phyloP scores from a whole-genome alignment of 2,113 vertebrate genomes.

The Cyphomyrus discorhynchus region DNA sequence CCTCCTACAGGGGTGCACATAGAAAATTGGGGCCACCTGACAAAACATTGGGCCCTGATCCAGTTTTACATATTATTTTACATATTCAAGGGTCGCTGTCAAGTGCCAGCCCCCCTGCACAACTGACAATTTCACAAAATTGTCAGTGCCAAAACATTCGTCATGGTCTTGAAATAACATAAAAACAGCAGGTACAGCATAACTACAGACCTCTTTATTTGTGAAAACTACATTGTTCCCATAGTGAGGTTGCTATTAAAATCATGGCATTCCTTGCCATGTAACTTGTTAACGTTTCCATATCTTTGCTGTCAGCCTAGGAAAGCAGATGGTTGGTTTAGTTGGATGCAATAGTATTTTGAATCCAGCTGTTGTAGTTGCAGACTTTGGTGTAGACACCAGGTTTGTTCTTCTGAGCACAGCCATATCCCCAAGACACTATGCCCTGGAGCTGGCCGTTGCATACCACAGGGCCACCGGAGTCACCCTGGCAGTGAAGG shows the following conservation, averaged over 20 bases:
- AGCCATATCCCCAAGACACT: conserved; percentile 78
- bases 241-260: background rate
- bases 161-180: background rate
- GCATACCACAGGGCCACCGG: conserved; percentile 73
- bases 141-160: background rate
- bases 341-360: conserved; percentile 48
- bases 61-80: background rate
- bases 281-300: background rate
- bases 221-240: background rate
- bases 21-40: background rate
- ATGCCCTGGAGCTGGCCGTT: conserved; percentile 66
- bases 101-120: background rate
- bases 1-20: background rate
- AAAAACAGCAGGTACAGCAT: background rate
- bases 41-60: background rate
- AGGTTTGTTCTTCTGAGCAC: conserved; percentile 61
- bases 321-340: background rate
- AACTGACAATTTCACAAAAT: background rate
- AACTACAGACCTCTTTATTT: background rate
- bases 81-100: background rate
- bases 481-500: conserved; percentile 63
- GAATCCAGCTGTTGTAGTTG: conserved; percentile 66
- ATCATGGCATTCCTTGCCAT: background rate
- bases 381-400: conserved; percentile 75
- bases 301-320: background rate